Evolutionary conservation across 2,888 invertebrate species (phyloP), one percentile per base, ranked within the genome.

Genomic region (Drosophila falleni): DNA sequence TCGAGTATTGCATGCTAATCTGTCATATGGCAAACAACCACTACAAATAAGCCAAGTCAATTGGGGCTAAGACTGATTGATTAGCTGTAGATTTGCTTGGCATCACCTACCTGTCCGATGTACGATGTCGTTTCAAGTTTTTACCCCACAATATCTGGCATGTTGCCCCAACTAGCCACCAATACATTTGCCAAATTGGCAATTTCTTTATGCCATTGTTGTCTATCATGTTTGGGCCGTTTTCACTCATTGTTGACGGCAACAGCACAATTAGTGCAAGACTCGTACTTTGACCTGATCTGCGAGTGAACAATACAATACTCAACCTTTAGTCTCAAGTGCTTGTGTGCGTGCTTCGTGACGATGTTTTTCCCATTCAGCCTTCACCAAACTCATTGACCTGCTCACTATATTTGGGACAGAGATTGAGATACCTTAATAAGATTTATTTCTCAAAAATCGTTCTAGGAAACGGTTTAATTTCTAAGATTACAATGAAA

Each of bases 241-340:
- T 51, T 51, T 35, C 46, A 39, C 35, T 41, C 51, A 62, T 51
- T 64, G 64, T 81, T 81, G 83, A 72, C 73, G 46, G 16, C 26
- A 35, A 35, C 35, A 35, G 35, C 71, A 62, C 78, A 87, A 82
- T 86, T 82, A 82, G 84, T 74, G 62, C 78, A 62, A 65, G 60
- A 64, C 63, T 65, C 71, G 65, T 67, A 56, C 33, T 71, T 41
- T 65, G 74, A 72, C 66, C 73, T 62, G 51, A 71, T 66, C 70
- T 26, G 44, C 39, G 51, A 71, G 41, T 58, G 61, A 72, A 68
- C 74, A 16, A 39, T 80, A 68, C 74, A 16, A 39, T 80, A 71
- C 44, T 77, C 16, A 82, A 70, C 68, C 74, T 66, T 54, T 68
- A 39, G 41, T 41, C 41, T 67, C 37, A 71, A 86, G 77, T 86